Base-by-base conservation (phyloP, 2,888 invertebrate species). In the Boloria euphrosyne region DNA sequence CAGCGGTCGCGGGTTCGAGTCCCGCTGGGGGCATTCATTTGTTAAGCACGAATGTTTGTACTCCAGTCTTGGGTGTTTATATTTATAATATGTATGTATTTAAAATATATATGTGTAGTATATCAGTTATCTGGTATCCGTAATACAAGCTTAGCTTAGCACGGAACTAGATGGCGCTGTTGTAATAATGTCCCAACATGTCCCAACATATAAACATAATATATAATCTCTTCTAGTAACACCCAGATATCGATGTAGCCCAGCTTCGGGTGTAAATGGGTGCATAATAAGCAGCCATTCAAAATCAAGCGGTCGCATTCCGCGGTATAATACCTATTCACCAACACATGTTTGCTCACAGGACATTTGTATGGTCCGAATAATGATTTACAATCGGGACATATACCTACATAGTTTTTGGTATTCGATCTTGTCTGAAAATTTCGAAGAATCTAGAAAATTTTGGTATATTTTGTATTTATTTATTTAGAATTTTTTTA, bases 231-330 rank as follows among this genome's bases (percentile, higher is more conserved):
- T 61, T 73, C 71, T 62, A 70, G 66, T 18, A 16, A 46, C 16
- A 65, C 38, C 51, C 18, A 17, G 18, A 44, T 64, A 58, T 58
- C 69, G 47, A 47, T 50, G 76, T 55, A 58, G 7, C 50, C 77
- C 75, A 69, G 68, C 78, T 75, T 76, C 81, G 73, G 89, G 91
- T 90, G 91, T 92, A 91, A 92, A 92, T 92, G 90, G 91, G 86
- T 89, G 91, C 91, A 92, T 92, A 92, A 90, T 91, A 90, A 91
- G 89, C 79, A 83, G 76, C 85, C 89, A 90, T 91, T 89, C 90
- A 91, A 91, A 90, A 91, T 90, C 89, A 90, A 83, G 76, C 80
- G 78, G 85, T 86, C 80, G 80, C 89, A 90, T 90, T 89, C 89
- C 87, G 76, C 77, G 72, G 82, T 87, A 90, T 90, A 90, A 90